Percentiles rank a stretch among this genome's conserved stretches.
Evolutionary conservation across 2,113 vertebrate genomes (phyloP).

Genomic region (Motacilla alba): DNA sequence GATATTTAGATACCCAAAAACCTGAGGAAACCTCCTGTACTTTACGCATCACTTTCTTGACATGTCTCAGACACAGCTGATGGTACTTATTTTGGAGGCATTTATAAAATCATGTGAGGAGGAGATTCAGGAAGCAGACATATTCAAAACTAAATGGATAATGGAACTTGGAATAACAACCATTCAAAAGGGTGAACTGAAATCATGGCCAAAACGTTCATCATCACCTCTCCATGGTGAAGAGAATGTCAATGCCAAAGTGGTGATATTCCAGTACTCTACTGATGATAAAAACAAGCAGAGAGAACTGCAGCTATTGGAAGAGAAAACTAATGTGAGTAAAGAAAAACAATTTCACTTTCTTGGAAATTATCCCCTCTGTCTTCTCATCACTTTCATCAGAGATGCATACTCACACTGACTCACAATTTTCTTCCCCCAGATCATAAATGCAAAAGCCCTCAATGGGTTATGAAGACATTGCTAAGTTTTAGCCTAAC

Average conservation of each 20-base stretch:
- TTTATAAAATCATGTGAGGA: not conserved
- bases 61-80: not conserved
- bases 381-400: rapidly evolving
- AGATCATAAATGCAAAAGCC: not conserved
- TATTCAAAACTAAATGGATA: not conserved
- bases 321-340: not conserved
- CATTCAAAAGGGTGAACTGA: not conserved
- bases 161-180: not conserved
- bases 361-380: not conserved
- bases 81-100: not conserved
- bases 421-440: not conserved
- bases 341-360: not conserved
- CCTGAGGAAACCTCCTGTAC: not conserved
- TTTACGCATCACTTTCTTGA: not conserved
- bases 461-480: not conserved
- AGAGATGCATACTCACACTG: rapidly evolving
- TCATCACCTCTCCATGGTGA: not conserved
- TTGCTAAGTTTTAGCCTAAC: not conserved
- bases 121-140: not conserved
- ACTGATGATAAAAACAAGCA: not conserved
- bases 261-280: not conserved
- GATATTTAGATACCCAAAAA: not conserved
- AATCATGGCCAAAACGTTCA: not conserved
- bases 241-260: not conserved
- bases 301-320: not conserved